These are phyloP conservation scores for Sinotaia quadrata DNA, from an alignment of 2,888 invertebrate species.

Conservation along the genomic window DNA sequence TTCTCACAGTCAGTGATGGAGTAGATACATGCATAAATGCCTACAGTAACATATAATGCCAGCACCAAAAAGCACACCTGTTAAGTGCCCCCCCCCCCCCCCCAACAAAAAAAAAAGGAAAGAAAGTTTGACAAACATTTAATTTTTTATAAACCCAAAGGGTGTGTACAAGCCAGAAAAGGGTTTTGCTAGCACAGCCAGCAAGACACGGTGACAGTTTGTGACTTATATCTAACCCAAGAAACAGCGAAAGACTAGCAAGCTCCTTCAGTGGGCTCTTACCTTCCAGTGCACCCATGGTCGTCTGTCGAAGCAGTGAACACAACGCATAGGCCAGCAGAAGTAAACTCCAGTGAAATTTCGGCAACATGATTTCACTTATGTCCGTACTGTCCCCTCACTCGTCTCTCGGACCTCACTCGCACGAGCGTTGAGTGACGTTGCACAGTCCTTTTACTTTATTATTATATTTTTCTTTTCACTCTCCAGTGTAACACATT, in stretches of 20 bases:
- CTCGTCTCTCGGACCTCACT: background rate
- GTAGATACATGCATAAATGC: no score
- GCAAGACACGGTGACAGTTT: background rate
- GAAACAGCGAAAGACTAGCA: background rate
- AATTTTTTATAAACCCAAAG: background rate
- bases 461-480: no score
- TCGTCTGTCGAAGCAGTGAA: constrained; percentile 1
- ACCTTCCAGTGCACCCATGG: constrained; percentile 23
- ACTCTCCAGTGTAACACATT: no score
- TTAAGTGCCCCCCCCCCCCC: background rate
- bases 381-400: constrained; percentile 13
- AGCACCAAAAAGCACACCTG: background rate
- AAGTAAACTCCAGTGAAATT: constrained; percentile 31
- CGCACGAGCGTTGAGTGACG: background rate
- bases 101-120: no score
- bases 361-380: constrained; percentile 19
- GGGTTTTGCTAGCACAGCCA: background rate
- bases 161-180: background rate
- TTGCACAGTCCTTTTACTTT: no score
- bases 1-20: no score
- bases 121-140: background rate
- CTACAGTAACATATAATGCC: no score
- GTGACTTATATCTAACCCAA: no score
- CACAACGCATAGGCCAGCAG: constrained; percentile 16
- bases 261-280: background rate